phyloP scores from a whole-genome alignment of 2,113 vertebrate species.

The Equus przewalskii region DNA sequence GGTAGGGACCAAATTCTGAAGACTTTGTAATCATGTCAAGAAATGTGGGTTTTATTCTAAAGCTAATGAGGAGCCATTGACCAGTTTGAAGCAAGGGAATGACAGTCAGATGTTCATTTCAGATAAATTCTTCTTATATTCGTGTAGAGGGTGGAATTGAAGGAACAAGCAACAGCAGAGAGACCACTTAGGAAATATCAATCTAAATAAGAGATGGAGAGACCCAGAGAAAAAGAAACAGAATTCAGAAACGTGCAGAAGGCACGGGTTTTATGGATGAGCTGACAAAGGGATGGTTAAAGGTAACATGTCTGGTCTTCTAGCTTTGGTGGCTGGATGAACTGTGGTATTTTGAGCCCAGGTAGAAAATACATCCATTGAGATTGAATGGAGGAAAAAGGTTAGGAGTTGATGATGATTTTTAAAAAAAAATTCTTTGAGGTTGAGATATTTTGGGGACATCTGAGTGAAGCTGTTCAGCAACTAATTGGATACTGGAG shows the following conservation, averaged over 20 bases:
- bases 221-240: neutral
- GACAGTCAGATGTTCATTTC: neutral
- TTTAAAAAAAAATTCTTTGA: neutral
- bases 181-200: conserved; percentile 1
- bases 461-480: neutral
- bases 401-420: neutral
- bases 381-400: neutral
- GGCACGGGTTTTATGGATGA: conserved; percentile 3
- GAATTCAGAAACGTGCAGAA: neutral
- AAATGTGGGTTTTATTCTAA: neutral
- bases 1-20: neutral
- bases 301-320: neutral
- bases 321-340: neutral
- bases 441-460: neutral
- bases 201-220: neutral
- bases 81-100: neutral
- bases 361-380: neutral
- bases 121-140: neutral
- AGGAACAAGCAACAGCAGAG: neutral
- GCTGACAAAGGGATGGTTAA: neutral
- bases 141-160: neutral
- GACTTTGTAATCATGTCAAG: neutral
- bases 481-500: neutral
- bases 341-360: neutral
- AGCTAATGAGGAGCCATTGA: neutral